phyloP scores from a whole-genome alignment of 2,113 vertebrate species.

The Ptilonorhynchus violaceus region DNA sequence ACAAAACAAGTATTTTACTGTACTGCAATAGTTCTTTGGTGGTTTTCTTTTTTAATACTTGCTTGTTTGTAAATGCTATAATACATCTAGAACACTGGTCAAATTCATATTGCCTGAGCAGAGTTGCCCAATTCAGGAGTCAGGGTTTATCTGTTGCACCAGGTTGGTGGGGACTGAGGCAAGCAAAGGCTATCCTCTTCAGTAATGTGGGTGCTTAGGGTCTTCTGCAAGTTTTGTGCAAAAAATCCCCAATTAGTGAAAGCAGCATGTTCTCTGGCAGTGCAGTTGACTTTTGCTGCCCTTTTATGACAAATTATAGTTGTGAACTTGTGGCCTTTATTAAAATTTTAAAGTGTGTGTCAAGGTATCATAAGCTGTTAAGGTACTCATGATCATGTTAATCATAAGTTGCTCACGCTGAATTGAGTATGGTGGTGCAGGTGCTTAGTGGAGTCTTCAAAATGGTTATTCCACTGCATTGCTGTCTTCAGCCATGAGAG shows the following conservation, averaged over 20 bases:
- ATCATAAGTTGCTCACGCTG: not conserved
- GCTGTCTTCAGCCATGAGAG: not conserved
- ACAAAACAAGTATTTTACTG: not conserved
- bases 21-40: fast-evolving
- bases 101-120: not conserved
- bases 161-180: not conserved
- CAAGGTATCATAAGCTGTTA: not conserved
- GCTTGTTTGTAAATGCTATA: not conserved
- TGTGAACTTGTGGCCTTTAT: not conserved
- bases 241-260: not conserved
- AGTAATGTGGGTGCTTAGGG: not conserved
- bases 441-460: not conserved
- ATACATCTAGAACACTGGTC: not conserved
- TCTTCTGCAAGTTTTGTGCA: not conserved
- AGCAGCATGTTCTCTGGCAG: not conserved
- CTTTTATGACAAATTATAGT: not conserved
- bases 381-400: not conserved
- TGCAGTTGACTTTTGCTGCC: not conserved
- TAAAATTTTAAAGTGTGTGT: not conserved
- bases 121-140: not conserved
- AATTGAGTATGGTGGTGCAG: not conserved
- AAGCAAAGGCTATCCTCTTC: not conserved
- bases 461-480: not conserved
- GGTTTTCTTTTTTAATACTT: not conserved
- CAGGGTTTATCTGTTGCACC: not conserved